Conservation (phyloP, 2,797 vertebrate species). For the Echeneis naucrates region DNA sequence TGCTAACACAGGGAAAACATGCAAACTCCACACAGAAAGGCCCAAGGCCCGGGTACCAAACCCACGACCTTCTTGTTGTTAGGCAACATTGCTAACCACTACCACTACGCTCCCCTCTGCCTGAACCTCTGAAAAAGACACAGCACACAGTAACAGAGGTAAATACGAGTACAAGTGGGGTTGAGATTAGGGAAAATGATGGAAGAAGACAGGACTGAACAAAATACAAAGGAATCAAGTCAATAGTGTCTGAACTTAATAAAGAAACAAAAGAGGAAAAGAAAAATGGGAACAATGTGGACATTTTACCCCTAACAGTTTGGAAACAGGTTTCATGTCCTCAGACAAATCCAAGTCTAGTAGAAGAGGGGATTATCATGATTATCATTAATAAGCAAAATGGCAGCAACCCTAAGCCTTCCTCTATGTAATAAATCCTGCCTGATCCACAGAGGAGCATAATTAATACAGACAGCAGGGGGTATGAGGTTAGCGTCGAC, state of each 20-base stretch:
- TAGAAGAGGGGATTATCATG: conserved; percentile 76
- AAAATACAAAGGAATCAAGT: neutral
- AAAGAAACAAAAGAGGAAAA: conserved; percentile 8
- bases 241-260: neutral
- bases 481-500: conserved; percentile 60
- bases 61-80: too few species aligned
- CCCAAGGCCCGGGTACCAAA: too few species aligned
- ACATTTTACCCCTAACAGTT: conserved; percentile 33
- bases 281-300: neutral
- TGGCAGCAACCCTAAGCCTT: conserved; percentile 72
- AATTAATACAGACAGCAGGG: conserved; percentile 76
- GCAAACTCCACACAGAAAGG: too few species aligned
- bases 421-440: conserved; percentile 79
- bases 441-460: conserved; percentile 73
- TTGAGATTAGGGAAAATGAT: neutral
- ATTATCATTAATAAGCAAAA: conserved; percentile 82
- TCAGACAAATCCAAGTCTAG: conserved; percentile 62
- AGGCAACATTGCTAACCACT: too few species aligned
- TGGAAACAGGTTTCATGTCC: conserved; percentile 44
- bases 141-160: too few species aligned
- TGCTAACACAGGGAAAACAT: too few species aligned
- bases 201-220: neutral
- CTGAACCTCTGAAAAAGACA: too few species aligned
- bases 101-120: too few species aligned
- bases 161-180: neutral